These are phyloP conservation scores for Atherinosoma microstoma DNA, from an alignment of 2,797 vertebrate genomes.

Conservation along the genomic window DNA sequence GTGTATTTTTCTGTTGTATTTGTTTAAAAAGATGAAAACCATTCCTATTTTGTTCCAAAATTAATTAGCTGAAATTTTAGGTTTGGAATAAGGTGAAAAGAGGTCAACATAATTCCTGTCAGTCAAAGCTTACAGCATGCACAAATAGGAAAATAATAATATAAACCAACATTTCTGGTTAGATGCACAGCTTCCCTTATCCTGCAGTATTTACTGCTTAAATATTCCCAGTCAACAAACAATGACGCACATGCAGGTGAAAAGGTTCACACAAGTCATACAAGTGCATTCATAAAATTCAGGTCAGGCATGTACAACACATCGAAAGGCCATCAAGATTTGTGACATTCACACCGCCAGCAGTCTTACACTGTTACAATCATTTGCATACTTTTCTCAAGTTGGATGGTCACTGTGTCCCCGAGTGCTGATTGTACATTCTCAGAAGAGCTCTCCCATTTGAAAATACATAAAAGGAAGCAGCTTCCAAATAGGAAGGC, in stretches of 20 bases:
- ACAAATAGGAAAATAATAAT: background rate
- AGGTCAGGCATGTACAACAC: background rate
- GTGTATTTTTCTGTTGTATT: background rate
- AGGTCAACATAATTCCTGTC: background rate
- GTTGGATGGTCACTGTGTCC: slow-evolving; percentile 42
- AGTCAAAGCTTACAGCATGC: background rate
- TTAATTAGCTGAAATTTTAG: background rate
- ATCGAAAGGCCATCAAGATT: slow-evolving; percentile 18
- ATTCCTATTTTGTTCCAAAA: background rate
- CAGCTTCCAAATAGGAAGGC: background rate
- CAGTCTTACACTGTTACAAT: slow-evolving; percentile 49
- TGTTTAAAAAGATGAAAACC: background rate
- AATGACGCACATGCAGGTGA: slow-evolving; percentile 1
- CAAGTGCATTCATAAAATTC: slow-evolving; percentile 18
- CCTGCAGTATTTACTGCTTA: slow-evolving; percentile 2
- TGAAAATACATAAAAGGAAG: slow-evolving; percentile 52
- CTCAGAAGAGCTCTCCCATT: slow-evolving; percentile 43
- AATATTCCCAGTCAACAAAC: slow-evolving; percentile 26
- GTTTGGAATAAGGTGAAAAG: background rate
- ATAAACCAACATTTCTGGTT: background rate
- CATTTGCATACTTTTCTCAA: slow-evolving; percentile 48
- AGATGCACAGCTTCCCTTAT: background rate
- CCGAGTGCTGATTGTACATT: slow-evolving; percentile 6
- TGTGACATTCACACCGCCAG: slow-evolving; percentile 8
- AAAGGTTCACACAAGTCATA: background rate